Conservation (phyloP, 1,140 invertebrate genomes). For the Drosophila orosa region DNA sequence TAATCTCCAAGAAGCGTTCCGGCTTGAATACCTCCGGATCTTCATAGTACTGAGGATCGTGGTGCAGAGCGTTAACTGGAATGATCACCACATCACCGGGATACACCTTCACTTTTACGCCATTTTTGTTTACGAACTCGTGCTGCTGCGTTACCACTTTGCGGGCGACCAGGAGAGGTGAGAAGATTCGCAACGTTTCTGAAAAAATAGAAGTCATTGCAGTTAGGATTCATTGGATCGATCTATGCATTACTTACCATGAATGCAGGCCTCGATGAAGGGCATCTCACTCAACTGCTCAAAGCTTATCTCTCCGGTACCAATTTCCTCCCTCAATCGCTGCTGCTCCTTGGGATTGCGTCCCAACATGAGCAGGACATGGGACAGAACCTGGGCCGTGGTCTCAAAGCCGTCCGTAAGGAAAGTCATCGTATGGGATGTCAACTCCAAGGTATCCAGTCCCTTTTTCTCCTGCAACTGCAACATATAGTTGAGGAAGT, state of each 20-base stretch:
- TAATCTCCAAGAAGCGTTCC: conserved; percentile 86
- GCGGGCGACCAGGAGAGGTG: conserved; percentile 35
- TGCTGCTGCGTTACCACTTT: conserved; percentile 51
- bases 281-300: conserved; percentile 61
- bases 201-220: no score
- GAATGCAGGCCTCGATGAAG: conserved; percentile 62
- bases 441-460: conserved; percentile 30
- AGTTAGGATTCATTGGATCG: neutral
- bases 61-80: conserved; percentile 85
- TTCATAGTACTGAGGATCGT: conserved; percentile 87
- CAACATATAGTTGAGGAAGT: conserved; percentile 82
- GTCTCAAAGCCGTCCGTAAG: conserved; percentile 71
- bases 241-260: conserved; percentile 26
- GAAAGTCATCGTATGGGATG: conserved; percentile 67
- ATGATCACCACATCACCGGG: conserved; percentile 86
- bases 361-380: conserved; percentile 44
- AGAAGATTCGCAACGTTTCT: conserved; percentile 62
- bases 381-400: conserved; percentile 51
- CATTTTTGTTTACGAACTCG: conserved; percentile 56
- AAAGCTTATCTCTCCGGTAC: conserved; percentile 32
- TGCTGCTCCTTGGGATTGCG: conserved; percentile 45
- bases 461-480: conserved; percentile 76
- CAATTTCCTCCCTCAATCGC: conserved; percentile 68
- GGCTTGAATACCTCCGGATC: conserved; percentile 88
- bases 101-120: conserved; percentile 30